Evolutionary conservation across 2,888 invertebrate species (phyloP).

Genomic region (Vanessa cardui): DNA sequence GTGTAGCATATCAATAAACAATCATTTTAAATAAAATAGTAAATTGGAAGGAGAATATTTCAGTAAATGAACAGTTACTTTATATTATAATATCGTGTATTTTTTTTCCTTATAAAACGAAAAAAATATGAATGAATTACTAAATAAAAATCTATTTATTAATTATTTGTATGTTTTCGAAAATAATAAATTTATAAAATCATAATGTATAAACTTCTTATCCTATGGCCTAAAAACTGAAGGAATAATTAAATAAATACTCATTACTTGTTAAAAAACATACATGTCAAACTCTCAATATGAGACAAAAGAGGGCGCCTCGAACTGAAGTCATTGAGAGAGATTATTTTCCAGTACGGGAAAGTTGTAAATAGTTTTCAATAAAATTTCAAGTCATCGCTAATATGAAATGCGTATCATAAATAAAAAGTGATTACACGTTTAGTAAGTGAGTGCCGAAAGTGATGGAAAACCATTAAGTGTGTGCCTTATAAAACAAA

Average conservation of each 20-base stretch:
- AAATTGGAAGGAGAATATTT: too few relatives aligned
- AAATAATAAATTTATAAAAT: too few relatives aligned
- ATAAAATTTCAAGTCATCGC: conserved; percentile 58
- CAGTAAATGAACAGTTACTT: too few relatives aligned
- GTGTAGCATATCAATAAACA: too few relatives aligned
- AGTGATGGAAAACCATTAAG: conserved; percentile 67
- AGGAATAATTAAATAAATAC: background rate
- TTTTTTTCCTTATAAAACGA: too few relatives aligned
- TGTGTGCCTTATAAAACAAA: conserved; percentile 78
- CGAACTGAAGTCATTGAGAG: conserved; percentile 42
- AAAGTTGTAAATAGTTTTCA: conserved; percentile 81
- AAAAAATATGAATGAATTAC: too few relatives aligned
- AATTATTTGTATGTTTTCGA: too few relatives aligned
- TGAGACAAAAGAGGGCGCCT: conserved; percentile 46
- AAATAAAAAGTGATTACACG: conserved; percentile 62
- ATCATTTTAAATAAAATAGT: too few relatives aligned
- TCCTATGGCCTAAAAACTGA: background rate
- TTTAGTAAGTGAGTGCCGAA: conserved; percentile 60
- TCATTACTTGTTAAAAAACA: conserved; percentile 16
- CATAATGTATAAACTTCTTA: too few relatives aligned
- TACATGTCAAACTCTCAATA: conserved; percentile 32
- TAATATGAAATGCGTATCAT: conserved; percentile 50
- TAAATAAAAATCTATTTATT: too few relatives aligned
- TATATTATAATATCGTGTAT: too few relatives aligned
- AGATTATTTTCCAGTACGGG: conserved; percentile 63